Evolutionary conservation across 2,797 vertebrate species (phyloP).

Genomic region (Tangara arthus): DNA sequence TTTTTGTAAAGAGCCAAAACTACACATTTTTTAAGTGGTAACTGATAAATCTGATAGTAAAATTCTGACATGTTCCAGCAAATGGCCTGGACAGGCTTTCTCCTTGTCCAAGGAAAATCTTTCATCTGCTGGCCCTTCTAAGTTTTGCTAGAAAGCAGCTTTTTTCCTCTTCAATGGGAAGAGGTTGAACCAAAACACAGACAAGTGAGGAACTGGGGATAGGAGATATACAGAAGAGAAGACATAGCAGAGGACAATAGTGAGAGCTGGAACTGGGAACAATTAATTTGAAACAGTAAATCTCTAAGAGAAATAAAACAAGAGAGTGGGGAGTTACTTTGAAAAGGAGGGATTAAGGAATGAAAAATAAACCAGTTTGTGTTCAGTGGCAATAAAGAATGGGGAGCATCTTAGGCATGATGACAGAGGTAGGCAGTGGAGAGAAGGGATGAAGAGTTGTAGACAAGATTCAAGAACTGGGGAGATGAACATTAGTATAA

Average conservation of each 20-base stretch:
- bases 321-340: not conserved
- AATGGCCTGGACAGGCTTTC: not conserved
- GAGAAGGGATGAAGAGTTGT: not conserved
- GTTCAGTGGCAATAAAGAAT: not conserved
- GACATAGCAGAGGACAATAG: not conserved
- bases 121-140: not conserved
- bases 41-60: not conserved
- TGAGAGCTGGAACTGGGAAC: not conserved
- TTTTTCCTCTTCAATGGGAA: not conserved
- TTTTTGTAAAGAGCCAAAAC: not conserved
- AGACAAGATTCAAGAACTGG: not conserved
- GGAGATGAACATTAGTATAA: not conserved
- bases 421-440: not conserved
- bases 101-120: not conserved
- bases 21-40: not conserved
- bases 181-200: not conserved
- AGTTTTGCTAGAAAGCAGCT: not conserved
- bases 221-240: not conserved
- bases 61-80: not conserved
- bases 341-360: not conserved
- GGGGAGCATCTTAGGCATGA: not conserved
- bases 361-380: not conserved
- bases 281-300: not conserved
- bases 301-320: not conserved
- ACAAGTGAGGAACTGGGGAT: fast-evolving